These are phyloP conservation scores for Drosophila fuyamai DNA, from an alignment of 1,140 invertebrate genomes.

Conservation along the genomic window DNA sequence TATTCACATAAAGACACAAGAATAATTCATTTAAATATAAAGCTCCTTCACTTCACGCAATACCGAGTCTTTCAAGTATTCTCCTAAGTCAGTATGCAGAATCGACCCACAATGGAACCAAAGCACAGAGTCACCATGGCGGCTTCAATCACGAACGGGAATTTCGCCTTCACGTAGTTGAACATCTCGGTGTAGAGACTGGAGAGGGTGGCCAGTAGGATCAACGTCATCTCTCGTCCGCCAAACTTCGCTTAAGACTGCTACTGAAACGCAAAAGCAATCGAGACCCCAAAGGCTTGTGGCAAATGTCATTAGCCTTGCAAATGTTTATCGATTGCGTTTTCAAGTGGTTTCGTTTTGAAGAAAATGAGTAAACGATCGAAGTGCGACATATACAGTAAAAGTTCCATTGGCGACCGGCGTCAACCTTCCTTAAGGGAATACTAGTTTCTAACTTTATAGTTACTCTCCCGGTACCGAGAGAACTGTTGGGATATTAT, in stretches of 20 bases:
- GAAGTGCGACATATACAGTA: constrained; percentile 19
- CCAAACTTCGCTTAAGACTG: constrained; percentile 50
- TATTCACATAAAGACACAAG: constrained; percentile 49
- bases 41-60: constrained; percentile 45
- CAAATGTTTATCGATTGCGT: constrained; percentile 44
- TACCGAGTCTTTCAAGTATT: constrained; percentile 13
- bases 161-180: constrained; percentile 67
- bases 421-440: no score
- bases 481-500: no score
- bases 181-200: constrained; percentile 59
- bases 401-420: neutral
- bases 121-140: constrained; percentile 71
- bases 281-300: constrained; percentile 13
- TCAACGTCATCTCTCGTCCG: constrained; percentile 55
- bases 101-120: constrained; percentile 64
- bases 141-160: constrained; percentile 72
- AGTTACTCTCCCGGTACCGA: no score
- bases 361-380: constrained; percentile 15
- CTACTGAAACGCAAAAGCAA: constrained; percentile 52
- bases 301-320: constrained; percentile 55
- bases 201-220: constrained; percentile 49
- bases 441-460: no score
- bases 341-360: constrained; percentile 8
- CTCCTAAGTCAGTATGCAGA: constrained; percentile 45
- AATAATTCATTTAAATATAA: constrained; percentile 41